These are phyloP conservation scores for Poecilia wingei DNA, from an alignment of 2,797 vertebrate genomes.

Conservation along the genomic window DNA sequence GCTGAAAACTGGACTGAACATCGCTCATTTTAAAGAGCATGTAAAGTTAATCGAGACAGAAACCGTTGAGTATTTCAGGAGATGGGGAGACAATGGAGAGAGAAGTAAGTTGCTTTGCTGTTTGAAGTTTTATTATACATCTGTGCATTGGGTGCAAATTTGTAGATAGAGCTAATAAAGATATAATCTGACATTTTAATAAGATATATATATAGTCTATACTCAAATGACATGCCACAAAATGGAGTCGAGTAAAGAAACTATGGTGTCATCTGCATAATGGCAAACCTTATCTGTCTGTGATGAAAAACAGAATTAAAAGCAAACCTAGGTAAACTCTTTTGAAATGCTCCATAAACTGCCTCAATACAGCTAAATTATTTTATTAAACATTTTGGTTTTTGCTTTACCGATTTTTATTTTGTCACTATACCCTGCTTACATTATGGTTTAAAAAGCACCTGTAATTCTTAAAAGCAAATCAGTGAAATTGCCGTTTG, in stretches of 20 bases:
- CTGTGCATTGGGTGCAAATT: neutral
- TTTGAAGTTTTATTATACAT: neutral
- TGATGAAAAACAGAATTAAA: neutral
- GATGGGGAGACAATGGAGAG: slow-evolving; percentile 94
- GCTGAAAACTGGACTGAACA: slow-evolving; percentile 94
- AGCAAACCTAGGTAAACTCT: too few relatives aligned
- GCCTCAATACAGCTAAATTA: neutral
- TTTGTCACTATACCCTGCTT: neutral
- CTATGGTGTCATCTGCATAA: neutral
- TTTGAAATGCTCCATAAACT: neutral
- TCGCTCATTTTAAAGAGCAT: slow-evolving; percentile 91
- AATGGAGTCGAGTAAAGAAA: neutral
- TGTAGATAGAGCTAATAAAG: neutral
- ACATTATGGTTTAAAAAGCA: neutral
- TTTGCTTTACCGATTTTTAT: neutral
- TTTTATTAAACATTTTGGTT: neutral
- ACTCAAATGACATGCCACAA: neutral
- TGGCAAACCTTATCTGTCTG: neutral
- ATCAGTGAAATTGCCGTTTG: neutral
- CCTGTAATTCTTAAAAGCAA: neutral
- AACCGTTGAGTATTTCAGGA: slow-evolving; percentile 90
- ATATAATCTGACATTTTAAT: neutral
- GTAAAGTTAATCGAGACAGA: slow-evolving; percentile 92
- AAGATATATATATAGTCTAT: neutral
- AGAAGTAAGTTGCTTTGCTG: slow-evolving; percentile 81